Evolutionary conservation across 2,888 invertebrate species (phyloP), one percentile per base, ranked within the genome.

Genomic region (Sinohyriopsis cumingii): DNA sequence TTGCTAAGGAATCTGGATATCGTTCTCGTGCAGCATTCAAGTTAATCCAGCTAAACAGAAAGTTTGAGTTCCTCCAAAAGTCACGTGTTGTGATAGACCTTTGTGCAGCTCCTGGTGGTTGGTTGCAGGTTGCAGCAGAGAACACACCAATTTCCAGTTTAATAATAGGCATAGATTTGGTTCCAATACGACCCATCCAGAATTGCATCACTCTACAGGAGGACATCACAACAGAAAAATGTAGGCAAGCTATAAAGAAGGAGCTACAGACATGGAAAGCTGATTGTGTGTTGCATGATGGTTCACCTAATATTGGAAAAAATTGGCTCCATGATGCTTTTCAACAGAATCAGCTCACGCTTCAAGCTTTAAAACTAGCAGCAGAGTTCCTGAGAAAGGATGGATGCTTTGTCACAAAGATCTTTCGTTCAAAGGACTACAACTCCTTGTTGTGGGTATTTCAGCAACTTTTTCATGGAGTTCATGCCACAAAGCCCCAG

Each of bases 11-110:
- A 92, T 97, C 98, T 86, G 98, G 99, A 84, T 99, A 94, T 90
- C 93, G 99, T 81, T 98, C 99, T 80, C 94, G 99, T 92, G 97
- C 99, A 84, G 97, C 99, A n/a, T 99, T 99, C 91, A 99, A 99
- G 89, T 93, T 99, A 82, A 96, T 99, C 77, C 99, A 99, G 89
- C 90, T 99, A 66, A 99, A 99, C 91, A 93, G 98, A 77, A 98
- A 98, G 90, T 99, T 96, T 91, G 96, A 96, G 67, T 99, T 99
- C 90, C 92, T 99, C 9, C 96, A 99, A 92, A 95, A 94, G 87
- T 96, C 98, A 0, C 93, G 96, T 92, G 98, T 99, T 92, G 95
- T 97, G 82, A 93, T 99, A 86, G 99, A 99, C 93, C 92, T 99
- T 75, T 99, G 99, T 91, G 99, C 99, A 20, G 99, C 99, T 1